A percentile compares a stretch with the other conserved stretches of the same genome.
Evolutionary conservation across 2,113 vertebrate genomes (phyloP).

Genomic region (Cathartes aura): DNA sequence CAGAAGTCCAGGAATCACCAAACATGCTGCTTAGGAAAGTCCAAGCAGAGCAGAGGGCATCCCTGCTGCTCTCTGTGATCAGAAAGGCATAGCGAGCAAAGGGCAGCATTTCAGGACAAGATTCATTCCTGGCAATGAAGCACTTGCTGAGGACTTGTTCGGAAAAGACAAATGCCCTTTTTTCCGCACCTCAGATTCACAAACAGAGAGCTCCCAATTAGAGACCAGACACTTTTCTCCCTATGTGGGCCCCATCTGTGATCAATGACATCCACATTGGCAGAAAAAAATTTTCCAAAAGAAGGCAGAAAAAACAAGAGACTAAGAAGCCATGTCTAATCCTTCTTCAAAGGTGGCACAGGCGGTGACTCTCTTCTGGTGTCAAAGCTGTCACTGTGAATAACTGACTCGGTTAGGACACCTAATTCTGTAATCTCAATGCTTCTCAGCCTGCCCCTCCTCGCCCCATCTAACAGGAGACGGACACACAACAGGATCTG

Average conservation of each 20-base stretch:
- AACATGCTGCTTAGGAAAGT: background rate
- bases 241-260: background rate
- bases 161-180: slow-evolving; percentile 13
- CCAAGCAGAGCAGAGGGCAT: background rate
- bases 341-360: background rate
- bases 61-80: background rate
- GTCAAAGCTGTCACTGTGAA: background rate
- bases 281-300: background rate
- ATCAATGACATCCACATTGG: background rate
- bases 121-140: background rate
- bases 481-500: background rate
- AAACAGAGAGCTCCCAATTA: background rate
- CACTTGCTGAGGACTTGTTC: background rate
- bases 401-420: background rate
- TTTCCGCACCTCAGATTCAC: background rate
- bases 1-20: background rate
- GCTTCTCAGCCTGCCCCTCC: background rate
- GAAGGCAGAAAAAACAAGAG: background rate
- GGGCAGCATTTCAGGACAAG: background rate
- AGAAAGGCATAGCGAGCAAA: background rate
- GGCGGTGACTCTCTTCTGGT: background rate
- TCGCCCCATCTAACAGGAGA: background rate
- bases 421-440: background rate
- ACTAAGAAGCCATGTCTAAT: slow-evolving; percentile 45
- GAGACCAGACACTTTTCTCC: background rate